Evolutionary conservation across 2,113 vertebrate genomes (phyloP).

Genomic region (Nyctibius bracteatus): DNA sequence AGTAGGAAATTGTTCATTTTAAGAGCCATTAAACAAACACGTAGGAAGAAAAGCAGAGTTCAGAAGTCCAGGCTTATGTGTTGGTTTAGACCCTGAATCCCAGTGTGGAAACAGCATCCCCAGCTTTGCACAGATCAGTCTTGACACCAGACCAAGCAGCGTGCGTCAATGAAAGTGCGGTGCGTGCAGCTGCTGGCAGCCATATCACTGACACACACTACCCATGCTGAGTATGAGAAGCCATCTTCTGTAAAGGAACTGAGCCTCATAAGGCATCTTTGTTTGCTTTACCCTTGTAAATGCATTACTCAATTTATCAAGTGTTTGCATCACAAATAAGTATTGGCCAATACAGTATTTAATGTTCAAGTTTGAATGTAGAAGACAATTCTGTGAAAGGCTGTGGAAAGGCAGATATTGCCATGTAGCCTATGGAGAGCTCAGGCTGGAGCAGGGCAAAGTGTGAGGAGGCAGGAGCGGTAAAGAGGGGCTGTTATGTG

Average conservation of each 20-base stretch:
- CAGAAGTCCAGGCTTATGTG: background rate
- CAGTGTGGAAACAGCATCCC: rapidly evolving
- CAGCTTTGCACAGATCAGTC: background rate
- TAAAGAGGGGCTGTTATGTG: background rate
- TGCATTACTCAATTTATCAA: background rate
- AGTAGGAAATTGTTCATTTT: background rate
- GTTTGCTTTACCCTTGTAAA: background rate
- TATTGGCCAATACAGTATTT: background rate
- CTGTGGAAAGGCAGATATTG: background rate
- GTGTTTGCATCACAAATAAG: rapidly evolving
- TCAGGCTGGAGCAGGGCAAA: background rate
- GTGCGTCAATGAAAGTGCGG: rapidly evolving
- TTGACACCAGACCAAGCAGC: background rate
- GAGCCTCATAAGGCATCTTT: background rate
- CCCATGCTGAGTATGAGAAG: background rate
- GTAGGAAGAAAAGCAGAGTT: background rate
- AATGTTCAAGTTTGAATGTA: background rate
- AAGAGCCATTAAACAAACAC: background rate
- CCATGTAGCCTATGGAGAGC: background rate
- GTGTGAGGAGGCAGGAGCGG: background rate
- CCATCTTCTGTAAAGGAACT: background rate
- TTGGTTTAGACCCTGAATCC: background rate
- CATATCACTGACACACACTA: rapidly evolving
- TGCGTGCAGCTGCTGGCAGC: rapidly evolving
- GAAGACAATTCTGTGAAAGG: background rate